phyloP scores from a whole-genome alignment of 2,888 invertebrate genomes.

The Watsonalla cultraria region DNA sequence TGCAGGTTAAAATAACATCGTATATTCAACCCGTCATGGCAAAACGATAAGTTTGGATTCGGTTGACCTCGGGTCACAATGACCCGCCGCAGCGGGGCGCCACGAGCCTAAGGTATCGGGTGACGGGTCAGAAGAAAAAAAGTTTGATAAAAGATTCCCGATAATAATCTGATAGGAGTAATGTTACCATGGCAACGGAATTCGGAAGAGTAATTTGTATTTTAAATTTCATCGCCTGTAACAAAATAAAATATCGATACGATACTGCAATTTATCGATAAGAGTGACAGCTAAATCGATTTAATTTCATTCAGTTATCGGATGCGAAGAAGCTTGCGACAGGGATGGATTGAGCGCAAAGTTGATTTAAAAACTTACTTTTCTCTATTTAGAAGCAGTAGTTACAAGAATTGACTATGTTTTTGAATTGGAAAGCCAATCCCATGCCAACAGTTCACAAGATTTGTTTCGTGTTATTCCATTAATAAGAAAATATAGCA shows the following conservation, averaged over 20 bases:
- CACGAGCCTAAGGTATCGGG: constrained; percentile 8
- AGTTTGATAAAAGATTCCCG: neutral
- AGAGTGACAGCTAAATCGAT: neutral
- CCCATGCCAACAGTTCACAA: too few relatives aligned
- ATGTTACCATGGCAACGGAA: neutral
- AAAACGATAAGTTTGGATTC: constrained; percentile 10
- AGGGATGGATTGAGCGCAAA: neutral
- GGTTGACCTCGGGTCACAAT: constrained; percentile 15
- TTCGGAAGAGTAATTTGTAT: neutral
- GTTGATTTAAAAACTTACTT: too few relatives aligned
- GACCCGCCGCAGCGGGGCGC: constrained; percentile 17
- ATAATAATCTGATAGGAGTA: neutral
- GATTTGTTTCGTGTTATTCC: too few relatives aligned
- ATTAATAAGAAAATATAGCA: too few relatives aligned
- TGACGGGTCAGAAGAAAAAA: constrained; percentile 5
- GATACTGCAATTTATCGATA: neutral
- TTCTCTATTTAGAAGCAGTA: too few relatives aligned
- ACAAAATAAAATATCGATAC: neutral
- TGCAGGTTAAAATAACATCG: neutral
- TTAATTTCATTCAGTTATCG: neutral
- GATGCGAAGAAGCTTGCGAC: neutral
- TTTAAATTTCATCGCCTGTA: neutral
- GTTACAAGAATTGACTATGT: too few relatives aligned
- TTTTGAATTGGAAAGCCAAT: too few relatives aligned
- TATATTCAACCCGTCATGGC: constrained; percentile 7